Conservation (phyloP, 2,797 vertebrate genomes). For the Acanthurus leucopareius region DNA sequence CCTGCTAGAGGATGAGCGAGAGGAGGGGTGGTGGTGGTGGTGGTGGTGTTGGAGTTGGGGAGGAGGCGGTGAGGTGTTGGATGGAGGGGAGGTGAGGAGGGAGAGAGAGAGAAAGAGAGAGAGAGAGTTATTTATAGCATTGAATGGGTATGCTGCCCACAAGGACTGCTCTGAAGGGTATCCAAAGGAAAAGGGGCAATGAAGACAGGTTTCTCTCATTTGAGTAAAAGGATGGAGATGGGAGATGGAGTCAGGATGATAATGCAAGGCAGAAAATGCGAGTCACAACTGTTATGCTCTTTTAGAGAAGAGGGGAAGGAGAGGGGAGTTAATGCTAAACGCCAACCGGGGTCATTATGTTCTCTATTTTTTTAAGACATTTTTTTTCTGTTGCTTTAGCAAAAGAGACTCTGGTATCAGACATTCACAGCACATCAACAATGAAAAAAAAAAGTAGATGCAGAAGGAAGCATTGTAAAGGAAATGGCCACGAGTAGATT, state of each 20-base stretch:
- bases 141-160: conserved; percentile 84
- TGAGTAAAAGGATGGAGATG: conserved; percentile 74
- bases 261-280: conserved; percentile 45
- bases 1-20: conserved; percentile 72
- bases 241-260: conserved; percentile 27
- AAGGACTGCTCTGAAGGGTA: conserved; percentile 87
- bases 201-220: conserved; percentile 75
- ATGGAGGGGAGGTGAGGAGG: conserved; percentile 43
- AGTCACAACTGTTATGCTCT: conserved; percentile 32
- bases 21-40: conserved; percentile 32
- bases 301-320: conserved; percentile 1
- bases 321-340: conserved; percentile 17
- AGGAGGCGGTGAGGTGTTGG: conserved; percentile 25
- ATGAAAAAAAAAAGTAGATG: conserved; percentile 26
- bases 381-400: conserved; percentile 44
- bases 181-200: conserved; percentile 79
- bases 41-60: conserved; percentile 36
- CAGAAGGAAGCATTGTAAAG: conserved; percentile 60
- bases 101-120: conserved; percentile 11
- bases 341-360: conserved; percentile 39
- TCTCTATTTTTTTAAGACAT: conserved; percentile 23
- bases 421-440: conserved; percentile 39
- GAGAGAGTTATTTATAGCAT: conserved; percentile 86
- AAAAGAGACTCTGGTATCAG: conserved; percentile 33
- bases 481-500: conserved; percentile 71